Evolutionary conservation across 1,140 invertebrate genomes (phyloP).

Genomic region (Drosophila cardini): DNA sequence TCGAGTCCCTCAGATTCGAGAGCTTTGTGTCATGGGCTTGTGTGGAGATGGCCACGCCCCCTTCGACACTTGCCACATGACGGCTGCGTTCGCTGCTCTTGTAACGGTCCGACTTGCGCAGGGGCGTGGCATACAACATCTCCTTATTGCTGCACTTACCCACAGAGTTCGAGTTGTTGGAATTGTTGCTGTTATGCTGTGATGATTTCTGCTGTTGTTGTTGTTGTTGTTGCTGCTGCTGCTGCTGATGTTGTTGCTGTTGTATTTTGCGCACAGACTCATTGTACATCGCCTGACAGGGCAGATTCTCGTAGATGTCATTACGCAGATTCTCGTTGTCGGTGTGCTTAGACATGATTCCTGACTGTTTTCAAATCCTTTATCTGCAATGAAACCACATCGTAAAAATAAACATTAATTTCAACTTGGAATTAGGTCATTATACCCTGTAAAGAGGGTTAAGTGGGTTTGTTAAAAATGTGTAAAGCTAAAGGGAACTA

Average conservation of each 20-base stretch:
- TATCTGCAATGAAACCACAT: conserved; percentile 45
- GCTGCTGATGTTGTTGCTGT: conserved; percentile 57
- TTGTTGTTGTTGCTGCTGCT: conserved; percentile 39
- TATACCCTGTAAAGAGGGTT: too few relatives aligned
- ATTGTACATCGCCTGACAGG: conserved; percentile 84
- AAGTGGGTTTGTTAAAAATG: too few relatives aligned
- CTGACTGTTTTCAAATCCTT: conserved; percentile 42
- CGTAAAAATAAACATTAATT: conserved; percentile 21
- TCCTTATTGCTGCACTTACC: conserved; percentile 75
- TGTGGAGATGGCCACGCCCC: background rate
- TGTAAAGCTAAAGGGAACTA: too few relatives aligned
- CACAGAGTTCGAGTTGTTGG: conserved; percentile 73
- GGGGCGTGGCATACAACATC: conserved; percentile 82
- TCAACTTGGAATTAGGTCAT: conserved; percentile 5
- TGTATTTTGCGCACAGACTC: conserved; percentile 84
- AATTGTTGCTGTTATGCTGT: conserved; percentile 57
- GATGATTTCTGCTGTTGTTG: conserved; percentile 32
- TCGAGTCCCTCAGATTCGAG: conserved; percentile 71
- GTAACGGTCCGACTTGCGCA: conserved; percentile 84
- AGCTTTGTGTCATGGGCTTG: conserved; percentile 59
- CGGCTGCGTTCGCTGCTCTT: conserved; percentile 80
- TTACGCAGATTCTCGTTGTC: conserved; percentile 84
- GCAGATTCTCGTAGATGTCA: conserved; percentile 84
- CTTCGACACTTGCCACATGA: conserved; percentile 17
- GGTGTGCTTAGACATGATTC: conserved; percentile 81